Evolutionary conservation across 2,797 vertebrate genomes (phyloP).

Genomic region (Parambassis ranga): DNA sequence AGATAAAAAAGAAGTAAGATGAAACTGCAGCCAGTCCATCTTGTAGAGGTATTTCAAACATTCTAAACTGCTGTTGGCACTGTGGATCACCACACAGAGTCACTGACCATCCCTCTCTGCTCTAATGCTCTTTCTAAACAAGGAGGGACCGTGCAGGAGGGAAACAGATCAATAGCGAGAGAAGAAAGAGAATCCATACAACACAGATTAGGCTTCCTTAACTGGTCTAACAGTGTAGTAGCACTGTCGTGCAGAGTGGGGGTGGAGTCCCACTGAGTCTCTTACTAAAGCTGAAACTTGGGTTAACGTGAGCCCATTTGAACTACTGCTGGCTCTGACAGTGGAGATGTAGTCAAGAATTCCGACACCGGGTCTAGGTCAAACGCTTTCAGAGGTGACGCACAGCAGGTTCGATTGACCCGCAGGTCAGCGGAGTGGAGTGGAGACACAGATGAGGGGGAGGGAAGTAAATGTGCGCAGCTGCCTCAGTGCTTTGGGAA

Average conservation of each 20-base stretch:
- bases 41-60: neutral
- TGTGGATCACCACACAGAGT: too few relatives aligned
- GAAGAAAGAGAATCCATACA: slow-evolving; percentile 30
- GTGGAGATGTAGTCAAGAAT: slow-evolving; percentile 16
- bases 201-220: slow-evolving; percentile 29
- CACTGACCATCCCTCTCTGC: too few relatives aligned
- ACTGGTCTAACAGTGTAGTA: slow-evolving; percentile 3
- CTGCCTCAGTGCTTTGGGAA: neutral
- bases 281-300: neutral
- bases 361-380: slow-evolving; percentile 31
- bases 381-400: slow-evolving; percentile 49
- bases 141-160: neutral
- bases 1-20: neutral
- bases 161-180: neutral
- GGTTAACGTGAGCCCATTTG: neutral
- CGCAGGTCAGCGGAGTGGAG: slow-evolving; percentile 11
- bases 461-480: neutral
- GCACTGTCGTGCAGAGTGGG: neutral
- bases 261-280: neutral
- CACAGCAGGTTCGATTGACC: slow-evolving; percentile 30
- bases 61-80: neutral
- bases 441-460: slow-evolving; percentile 21
- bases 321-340: neutral
- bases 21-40: neutral
- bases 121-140: neutral